A percentile compares a stretch with the other conserved stretches of the same genome.
Conservation (phyloP, 2,888 invertebrate genomes). For the Bunonema sp. region DNA sequence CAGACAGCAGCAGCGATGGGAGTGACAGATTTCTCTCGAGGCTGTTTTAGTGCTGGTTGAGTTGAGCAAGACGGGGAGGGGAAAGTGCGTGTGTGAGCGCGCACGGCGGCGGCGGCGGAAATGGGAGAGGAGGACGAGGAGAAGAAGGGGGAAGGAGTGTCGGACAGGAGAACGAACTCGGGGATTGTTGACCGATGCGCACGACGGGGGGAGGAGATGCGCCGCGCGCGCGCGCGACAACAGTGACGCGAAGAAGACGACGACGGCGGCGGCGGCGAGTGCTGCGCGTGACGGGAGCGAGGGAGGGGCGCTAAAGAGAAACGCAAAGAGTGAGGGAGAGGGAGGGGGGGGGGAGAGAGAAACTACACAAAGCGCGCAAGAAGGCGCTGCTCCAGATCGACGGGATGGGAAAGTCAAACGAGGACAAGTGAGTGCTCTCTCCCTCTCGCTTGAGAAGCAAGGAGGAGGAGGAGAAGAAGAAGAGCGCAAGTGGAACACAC, state of each 20-base stretch:
- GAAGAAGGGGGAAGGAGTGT: not conserved
- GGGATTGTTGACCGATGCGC: not conserved
- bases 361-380: too few species aligned
- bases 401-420: too few species aligned
- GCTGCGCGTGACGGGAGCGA: not conserved
- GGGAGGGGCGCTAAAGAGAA: not conserved
- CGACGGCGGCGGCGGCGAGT: not conserved
- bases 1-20: too few species aligned
- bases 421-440: too few species aligned
- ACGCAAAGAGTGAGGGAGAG: conserved; percentile 1
- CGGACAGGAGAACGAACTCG: not conserved
- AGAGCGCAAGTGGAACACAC: not conserved
- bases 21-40: too few species aligned
- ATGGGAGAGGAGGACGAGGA: not conserved
- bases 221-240: not conserved
- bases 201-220: not conserved
- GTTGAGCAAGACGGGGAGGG: not conserved
- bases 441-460: too few species aligned
- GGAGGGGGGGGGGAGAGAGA: too few species aligned
- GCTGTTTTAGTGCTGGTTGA: not conserved
- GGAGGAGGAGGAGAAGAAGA: not conserved
- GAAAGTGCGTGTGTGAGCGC: not conserved
- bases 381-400: too few species aligned
- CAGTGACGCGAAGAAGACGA: not conserved
- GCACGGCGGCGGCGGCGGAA: not conserved